These are phyloP conservation scores for Glyptemys insculpta DNA, from an alignment of 2,797 vertebrate species.

Conservation along the genomic window DNA sequence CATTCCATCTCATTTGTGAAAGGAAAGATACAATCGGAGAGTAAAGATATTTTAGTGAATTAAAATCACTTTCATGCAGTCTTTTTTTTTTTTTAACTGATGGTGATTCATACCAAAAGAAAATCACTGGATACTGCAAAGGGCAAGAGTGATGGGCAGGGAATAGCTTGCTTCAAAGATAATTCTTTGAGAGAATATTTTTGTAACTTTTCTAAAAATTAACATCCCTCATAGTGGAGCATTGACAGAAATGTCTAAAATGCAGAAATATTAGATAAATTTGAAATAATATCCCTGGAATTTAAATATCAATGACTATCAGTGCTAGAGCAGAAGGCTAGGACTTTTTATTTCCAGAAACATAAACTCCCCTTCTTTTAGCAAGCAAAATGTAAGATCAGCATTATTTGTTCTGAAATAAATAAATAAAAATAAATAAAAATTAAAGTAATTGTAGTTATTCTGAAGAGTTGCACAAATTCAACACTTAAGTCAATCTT, in stretches of 20 bases:
- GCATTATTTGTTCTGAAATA: neutral
- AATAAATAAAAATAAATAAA: neutral
- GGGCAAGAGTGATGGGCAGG: neutral
- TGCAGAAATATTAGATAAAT: slow-evolving; percentile 7
- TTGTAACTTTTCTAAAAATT: slow-evolving; percentile 22
- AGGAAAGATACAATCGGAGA: neutral
- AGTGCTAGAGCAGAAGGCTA: neutral
- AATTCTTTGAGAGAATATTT: slow-evolving; percentile 9
- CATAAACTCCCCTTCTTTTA: neutral
- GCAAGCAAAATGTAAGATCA: neutral
- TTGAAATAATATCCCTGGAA: neutral
- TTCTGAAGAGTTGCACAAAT: neutral
- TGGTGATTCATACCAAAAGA: neutral
- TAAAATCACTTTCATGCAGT: neutral
- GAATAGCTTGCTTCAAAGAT: slow-evolving; percentile 21
- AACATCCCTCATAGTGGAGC: neutral
- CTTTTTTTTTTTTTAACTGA: neutral
- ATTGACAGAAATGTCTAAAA: neutral
- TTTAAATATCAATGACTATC: neutral
- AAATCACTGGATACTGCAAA: slow-evolving; percentile 24
- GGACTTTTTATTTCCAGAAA: slow-evolving; percentile 28
- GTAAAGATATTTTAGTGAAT: neutral
- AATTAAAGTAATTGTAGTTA: neutral
- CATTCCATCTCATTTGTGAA: neutral
- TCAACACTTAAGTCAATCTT: neutral